These are phyloP conservation scores for Galerucella calmariensis DNA, from an alignment of 2,888 invertebrate genomes.

Conservation along the genomic window DNA sequence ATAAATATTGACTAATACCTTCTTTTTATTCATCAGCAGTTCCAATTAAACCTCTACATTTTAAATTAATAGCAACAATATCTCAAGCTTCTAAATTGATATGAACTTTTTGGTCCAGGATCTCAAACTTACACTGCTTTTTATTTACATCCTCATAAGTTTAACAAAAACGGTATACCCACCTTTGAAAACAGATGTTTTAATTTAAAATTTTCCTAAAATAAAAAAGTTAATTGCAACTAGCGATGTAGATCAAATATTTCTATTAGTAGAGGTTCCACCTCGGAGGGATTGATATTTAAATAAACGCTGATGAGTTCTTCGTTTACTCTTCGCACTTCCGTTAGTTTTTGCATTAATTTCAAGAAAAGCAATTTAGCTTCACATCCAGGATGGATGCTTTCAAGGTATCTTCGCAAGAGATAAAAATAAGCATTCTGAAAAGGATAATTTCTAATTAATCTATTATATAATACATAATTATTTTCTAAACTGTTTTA, in stretches of 20 bases:
- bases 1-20: too few relatives aligned
- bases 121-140: too few relatives aligned
- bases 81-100: too few relatives aligned
- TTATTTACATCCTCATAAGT: too few relatives aligned
- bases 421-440: constrained; percentile 92
- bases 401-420: constrained; percentile 84
- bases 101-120: too few relatives aligned
- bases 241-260: constrained; percentile 81
- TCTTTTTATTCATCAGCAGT: too few relatives aligned
- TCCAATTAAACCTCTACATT: too few relatives aligned
- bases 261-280: constrained; percentile 93
- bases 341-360: constrained; percentile 90
- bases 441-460: constrained; percentile 55
- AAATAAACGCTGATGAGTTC: constrained; percentile 92
- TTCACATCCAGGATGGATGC: constrained; percentile 85
- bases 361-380: constrained; percentile 88
- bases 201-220: too few relatives aligned
- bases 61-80: too few relatives aligned
- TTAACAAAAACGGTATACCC: too few relatives aligned
- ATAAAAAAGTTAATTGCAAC: not conserved
- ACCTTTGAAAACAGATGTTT: not conserved
- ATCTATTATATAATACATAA: constrained; percentile 10
- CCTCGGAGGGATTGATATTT: constrained; percentile 90
- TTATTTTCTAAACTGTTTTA: too few relatives aligned
- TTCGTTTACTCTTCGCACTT: constrained; percentile 88